Conservation (phyloP, 2,113 vertebrate species). For the Mus musculus region GRCm39 chr13:120340501-120341000, state of each 20-base stretch:
- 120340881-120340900: not conserved
- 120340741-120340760: slow-evolving; percentile 34
- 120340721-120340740: not conserved
- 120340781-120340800: not conserved
- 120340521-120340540: not conserved
- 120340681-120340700: not conserved
- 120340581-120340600: not conserved
- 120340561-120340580: not conserved
- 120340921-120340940: not conserved
- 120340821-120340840: not conserved
- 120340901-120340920: not conserved
- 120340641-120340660: too few species aligned
- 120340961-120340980: not conserved
- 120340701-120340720: not conserved
- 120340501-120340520: not conserved
- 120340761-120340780: not conserved
- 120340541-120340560: not conserved
- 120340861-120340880: slow-evolving; percentile 34
- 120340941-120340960: not conserved
- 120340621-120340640: not conserved
- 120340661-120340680: not conserved
- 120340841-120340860: slow-evolving; percentile 36
- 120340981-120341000: not conserved
- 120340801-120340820: not conserved
- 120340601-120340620: not conserved